phyloP scores from a whole-genome alignment of 1,140 invertebrate genomes.

The Trichonephila clavipes region DNA sequence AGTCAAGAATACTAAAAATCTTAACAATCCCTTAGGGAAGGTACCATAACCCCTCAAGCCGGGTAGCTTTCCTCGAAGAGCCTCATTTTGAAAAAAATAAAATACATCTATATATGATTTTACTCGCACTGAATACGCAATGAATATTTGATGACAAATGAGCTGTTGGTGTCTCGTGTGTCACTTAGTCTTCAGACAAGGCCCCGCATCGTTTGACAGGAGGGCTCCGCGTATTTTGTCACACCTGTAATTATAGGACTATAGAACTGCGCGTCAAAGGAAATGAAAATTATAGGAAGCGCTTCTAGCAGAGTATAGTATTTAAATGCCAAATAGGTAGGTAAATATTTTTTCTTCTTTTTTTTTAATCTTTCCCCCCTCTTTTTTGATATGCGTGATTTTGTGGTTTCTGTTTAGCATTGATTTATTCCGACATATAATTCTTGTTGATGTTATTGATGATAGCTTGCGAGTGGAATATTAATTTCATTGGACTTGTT shows the following conservation, averaged over 20 bases:
- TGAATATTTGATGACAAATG: conserved; percentile 64
- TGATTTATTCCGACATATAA: conserved; percentile 2
- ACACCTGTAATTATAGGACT: conserved; percentile 63
- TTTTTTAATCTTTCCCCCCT: not conserved
- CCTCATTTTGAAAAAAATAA: not conserved
- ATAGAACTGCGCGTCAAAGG: not conserved
- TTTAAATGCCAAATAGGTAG: conserved; percentile 27
- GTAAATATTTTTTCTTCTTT: conserved; percentile 21
- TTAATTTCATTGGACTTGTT: not conserved
- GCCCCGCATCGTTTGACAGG: not conserved
- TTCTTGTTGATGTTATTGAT: conserved; percentile 30
- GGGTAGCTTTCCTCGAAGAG: too few species aligned
- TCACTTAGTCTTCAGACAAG: not conserved
- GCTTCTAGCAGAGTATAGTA: not conserved
- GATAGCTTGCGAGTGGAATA: conserved; percentile 4
- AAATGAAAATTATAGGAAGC: conserved; percentile 39
- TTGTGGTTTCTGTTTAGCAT: not conserved
- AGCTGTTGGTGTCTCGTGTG: conserved; percentile 38
- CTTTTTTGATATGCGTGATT: not conserved
- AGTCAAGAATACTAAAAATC: conserved; percentile 36
- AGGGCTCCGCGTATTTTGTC: conserved; percentile 39
- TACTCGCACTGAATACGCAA: conserved; percentile 50
- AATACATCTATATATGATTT: not conserved
- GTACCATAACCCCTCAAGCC: not conserved
- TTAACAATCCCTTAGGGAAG: conserved; percentile 13